phyloP scores from a whole-genome alignment of 2,113 vertebrate species.

The Misgurnus mizolepis region DNA sequence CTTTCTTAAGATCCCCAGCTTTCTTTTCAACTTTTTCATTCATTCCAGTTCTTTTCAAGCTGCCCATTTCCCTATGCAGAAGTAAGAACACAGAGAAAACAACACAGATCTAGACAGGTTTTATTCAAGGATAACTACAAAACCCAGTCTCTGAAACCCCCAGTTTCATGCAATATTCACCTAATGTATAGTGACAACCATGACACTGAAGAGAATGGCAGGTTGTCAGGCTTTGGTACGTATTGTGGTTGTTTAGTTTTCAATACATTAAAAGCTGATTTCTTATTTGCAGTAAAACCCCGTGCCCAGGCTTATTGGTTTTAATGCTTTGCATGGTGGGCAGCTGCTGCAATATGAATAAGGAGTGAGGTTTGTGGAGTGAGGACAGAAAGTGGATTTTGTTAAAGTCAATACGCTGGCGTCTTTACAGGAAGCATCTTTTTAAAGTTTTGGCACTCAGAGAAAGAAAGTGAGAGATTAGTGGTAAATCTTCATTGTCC shows the following conservation, averaged over 20 bases:
- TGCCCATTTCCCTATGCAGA: constrained; percentile 19
- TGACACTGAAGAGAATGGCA: constrained; percentile 53
- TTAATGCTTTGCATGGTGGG: not conserved
- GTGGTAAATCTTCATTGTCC: constrained; percentile 11
- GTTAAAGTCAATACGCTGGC: constrained; percentile 26
- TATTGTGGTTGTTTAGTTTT: constrained; percentile 46
- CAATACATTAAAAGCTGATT: constrained; percentile 38
- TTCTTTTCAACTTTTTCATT: constrained; percentile 13
- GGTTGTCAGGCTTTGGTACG: constrained; percentile 41
- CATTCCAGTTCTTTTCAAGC: constrained; percentile 29
- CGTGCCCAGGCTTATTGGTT: not conserved
- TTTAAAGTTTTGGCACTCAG: constrained; percentile 9
- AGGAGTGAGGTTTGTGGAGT: constrained; percentile 4
- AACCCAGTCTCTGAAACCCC: constrained; percentile 46
- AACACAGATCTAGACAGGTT: constrained; percentile 41
- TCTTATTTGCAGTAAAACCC: constrained; percentile 6
- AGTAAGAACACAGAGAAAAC: constrained; percentile 15
- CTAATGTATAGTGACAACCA: constrained; percentile 56
- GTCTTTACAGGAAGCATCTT: constrained; percentile 17
- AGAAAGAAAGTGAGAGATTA: constrained; percentile 14
- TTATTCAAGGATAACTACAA: constrained; percentile 50
- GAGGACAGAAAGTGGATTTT: constrained; percentile 26
- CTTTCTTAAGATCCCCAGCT: constrained; percentile 3
- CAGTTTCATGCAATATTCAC: constrained; percentile 44
- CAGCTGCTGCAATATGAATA: constrained; percentile 10